Conservation (phyloP, 2,888 invertebrate species). For the Melitaea athalia region DNA sequence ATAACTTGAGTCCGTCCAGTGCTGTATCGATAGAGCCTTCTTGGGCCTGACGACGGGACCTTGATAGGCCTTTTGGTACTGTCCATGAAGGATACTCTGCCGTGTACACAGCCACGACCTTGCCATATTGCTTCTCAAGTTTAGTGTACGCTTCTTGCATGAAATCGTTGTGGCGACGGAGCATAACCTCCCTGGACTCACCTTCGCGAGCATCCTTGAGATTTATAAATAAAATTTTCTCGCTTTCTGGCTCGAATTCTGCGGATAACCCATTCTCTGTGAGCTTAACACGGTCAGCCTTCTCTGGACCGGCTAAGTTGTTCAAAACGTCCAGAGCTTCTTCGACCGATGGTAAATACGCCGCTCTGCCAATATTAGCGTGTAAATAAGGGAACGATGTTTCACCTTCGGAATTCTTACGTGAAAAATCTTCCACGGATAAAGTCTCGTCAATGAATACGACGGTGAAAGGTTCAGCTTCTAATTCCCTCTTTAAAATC, state of each 20-base stretch:
- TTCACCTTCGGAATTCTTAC: slow-evolving; percentile 68
- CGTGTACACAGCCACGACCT: slow-evolving; percentile 83
- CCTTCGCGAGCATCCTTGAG: slow-evolving; percentile 82
- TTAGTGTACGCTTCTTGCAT: slow-evolving; percentile 80
- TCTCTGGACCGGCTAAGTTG: slow-evolving; percentile 67
- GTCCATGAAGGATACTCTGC: slow-evolving; percentile 80
- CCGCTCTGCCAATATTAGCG: slow-evolving; percentile 55
- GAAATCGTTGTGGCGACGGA: slow-evolving; percentile 83
- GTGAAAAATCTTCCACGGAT: slow-evolving; percentile 83
- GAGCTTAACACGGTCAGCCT: slow-evolving; percentile 60
- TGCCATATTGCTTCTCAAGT: slow-evolving; percentile 66
- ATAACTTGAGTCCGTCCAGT: slow-evolving; percentile 55
- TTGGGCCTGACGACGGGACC: slow-evolving; percentile 58
- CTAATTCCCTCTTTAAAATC: slow-evolving; percentile 62
- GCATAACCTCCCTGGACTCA: slow-evolving; percentile 79
- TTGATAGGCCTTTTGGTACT: slow-evolving; percentile 52
- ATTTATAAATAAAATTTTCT: slow-evolving; percentile 79
- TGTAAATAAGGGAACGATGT: slow-evolving; percentile 67
- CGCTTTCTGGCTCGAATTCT: slow-evolving; percentile 64
- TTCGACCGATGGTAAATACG: slow-evolving; percentile 85
- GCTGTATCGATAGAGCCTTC: slow-evolving; percentile 35
- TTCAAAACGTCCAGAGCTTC: slow-evolving; percentile 81
- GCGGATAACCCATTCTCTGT: slow-evolving; percentile 66
- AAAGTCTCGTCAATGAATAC: slow-evolving; percentile 80
- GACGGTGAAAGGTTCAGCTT: slow-evolving; percentile 65